phyloP scores from a whole-genome alignment of 2,888 invertebrate genomes.

The Dione juno region DNA sequence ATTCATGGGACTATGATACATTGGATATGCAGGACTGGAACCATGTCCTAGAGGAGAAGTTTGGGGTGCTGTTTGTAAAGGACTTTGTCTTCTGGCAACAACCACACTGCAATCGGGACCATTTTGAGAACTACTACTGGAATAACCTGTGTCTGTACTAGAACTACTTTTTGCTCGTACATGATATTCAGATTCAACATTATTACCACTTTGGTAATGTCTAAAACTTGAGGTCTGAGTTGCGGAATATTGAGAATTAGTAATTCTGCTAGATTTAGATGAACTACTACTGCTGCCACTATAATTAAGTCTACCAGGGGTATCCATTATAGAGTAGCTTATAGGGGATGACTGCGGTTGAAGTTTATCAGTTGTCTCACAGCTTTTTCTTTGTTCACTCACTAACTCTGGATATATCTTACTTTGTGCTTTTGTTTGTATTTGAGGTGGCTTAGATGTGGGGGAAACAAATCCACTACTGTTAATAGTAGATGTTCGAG shows the following conservation, averaged over 20 bases:
- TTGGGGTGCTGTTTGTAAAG: slow-evolving; percentile 87
- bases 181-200: slow-evolving; percentile 85
- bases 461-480: slow-evolving; percentile 82
- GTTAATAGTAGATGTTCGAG: slow-evolving; percentile 64
- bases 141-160: slow-evolving; percentile 85
- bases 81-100: slow-evolving; percentile 87
- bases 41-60: slow-evolving; percentile 89
- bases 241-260: slow-evolving; percentile 79
- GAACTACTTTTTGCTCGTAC: slow-evolving; percentile 85
- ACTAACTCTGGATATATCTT: slow-evolving; percentile 89
- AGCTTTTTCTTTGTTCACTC: slow-evolving; percentile 81
- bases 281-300: slow-evolving; percentile 79
- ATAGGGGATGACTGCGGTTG: slow-evolving; percentile 88
- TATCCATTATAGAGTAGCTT: slow-evolving; percentile 90
- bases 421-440: slow-evolving; percentile 90
- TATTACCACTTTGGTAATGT: slow-evolving; percentile 85
- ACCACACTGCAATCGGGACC: slow-evolving; percentile 87
- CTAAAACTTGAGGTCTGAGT: slow-evolving; percentile 83
- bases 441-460: slow-evolving; percentile 79
- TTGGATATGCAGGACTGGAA: slow-evolving; percentile 91
- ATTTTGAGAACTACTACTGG: slow-evolving; percentile 85
- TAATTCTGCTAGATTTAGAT: slow-evolving; percentile 77
- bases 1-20: slow-evolving; percentile 93
- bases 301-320: slow-evolving; percentile 85
- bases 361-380: slow-evolving; percentile 78